Percentiles rank a stretch among this genome's conserved stretches.
phyloP scores from a whole-genome alignment of 2,888 invertebrate genomes.

The Meliscaeva auricollis region DNA sequence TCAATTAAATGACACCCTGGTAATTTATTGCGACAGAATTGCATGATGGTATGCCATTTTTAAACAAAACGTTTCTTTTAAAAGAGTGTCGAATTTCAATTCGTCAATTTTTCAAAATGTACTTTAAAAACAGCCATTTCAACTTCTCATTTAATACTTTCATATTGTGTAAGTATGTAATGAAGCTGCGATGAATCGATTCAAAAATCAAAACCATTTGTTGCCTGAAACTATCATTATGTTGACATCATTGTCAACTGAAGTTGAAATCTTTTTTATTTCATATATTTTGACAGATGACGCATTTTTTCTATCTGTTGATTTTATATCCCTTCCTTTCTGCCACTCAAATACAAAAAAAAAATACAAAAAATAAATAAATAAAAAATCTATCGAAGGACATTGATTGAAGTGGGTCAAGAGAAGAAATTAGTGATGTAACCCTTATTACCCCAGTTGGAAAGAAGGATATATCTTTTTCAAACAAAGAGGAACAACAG shows the following conservation, averaged over 20 bases:
- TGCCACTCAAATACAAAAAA: not conserved
- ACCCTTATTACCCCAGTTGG: constrained; percentile 11
- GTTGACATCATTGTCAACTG: constrained; percentile 32
- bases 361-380: not conserved
- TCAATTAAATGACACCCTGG: too few relatives aligned
- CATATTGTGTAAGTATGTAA: too few relatives aligned
- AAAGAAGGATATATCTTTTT: not conserved
- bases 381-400: constrained; percentile 38
- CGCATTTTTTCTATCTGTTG: not conserved
- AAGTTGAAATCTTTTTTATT: constrained; percentile 14
- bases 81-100: too few relatives aligned
- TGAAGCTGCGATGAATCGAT: not conserved
- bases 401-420: constrained; percentile 65
- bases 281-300: too few relatives aligned
- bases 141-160: too few relatives aligned
- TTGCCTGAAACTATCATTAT: constrained; percentile 16
- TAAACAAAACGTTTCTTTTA: too few relatives aligned
- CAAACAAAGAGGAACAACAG: too few relatives aligned
- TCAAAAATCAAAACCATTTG: constrained; percentile 25
- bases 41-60: too few relatives aligned
- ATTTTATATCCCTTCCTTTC: not conserved
- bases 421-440: constrained; percentile 33
- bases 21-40: too few relatives aligned
- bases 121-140: too few relatives aligned
- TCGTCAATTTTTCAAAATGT: too few relatives aligned